Conservation (phyloP, 2,888 invertebrate species). For the Bellardia pandia region DNA sequence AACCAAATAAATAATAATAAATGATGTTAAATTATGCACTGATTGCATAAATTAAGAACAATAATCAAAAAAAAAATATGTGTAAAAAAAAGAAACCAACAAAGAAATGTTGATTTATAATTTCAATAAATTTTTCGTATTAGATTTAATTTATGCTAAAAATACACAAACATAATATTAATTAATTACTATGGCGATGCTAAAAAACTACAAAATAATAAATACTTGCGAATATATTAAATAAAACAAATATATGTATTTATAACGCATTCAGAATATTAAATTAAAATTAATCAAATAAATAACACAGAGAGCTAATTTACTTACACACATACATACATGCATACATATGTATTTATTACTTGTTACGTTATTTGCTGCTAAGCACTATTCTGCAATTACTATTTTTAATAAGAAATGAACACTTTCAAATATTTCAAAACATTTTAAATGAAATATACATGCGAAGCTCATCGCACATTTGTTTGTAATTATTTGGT, state of each 20-base stretch:
- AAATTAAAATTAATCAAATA: background rate
- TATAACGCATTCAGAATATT: constrained; percentile 30
- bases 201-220: background rate
- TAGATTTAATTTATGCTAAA: constrained; percentile 41
- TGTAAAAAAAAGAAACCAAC: background rate
- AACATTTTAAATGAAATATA: background rate
- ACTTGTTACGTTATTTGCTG: too few relatives aligned
- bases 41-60: constrained; percentile 69
- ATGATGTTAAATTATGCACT: constrained; percentile 67
- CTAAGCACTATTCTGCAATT: too few relatives aligned
- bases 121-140: constrained; percentile 50
- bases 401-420: too few relatives aligned
- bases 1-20: constrained; percentile 60
- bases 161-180: constrained; percentile 44
- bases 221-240: background rate
- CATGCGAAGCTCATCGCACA: too few relatives aligned
- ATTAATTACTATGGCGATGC: constrained; percentile 15
- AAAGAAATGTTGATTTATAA: constrained; percentile 54
- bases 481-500: too few relatives aligned
- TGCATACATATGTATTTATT: too few relatives aligned
- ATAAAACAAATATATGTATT: background rate
- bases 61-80: constrained; percentile 19
- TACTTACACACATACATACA: background rate
- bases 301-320: background rate
- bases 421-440: too few relatives aligned